Base-by-base conservation (phyloP, 2,888 invertebrate genomes). In the Drosophila acutilabella region DNA sequence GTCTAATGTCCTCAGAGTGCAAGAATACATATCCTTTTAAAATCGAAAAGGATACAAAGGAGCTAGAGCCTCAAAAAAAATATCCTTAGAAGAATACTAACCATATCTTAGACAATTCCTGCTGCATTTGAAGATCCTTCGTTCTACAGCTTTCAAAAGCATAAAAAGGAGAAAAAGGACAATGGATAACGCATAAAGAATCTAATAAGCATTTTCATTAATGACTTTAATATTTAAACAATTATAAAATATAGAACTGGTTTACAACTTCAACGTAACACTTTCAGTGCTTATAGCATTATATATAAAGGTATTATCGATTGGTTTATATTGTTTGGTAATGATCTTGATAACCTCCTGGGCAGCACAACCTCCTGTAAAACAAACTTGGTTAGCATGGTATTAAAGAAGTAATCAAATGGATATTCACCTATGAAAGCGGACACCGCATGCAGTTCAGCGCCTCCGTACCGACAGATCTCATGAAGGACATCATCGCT, bases 261-360 rank as follows among this genome's bases (percentile, higher is more conserved):
- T 70, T 94, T 94, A 97, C 91, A 97, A 94, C 89, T 94, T 95
- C 92, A 96, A 97, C 51, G 96, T 96, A 48, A 95, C 95, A 58
- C 97, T 96, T 79, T 96, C 97, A 58, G 97, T 96, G 68, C 96
- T 96, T 81, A 98, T 97, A 53, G 97, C 98, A 93, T 99, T 98
- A 93, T 98, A 98, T 80, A 99, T 95, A 92, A 97, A 97, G 0
- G 97, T 98, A 93, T 99, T 99, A 92, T 98, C 96, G 62, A 99
- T 94, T 40, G 99, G 99, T 89, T 98, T 97, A 93, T 98, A 99
- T 93, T 99, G 99, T 89, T 95, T 95, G 2, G 99, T 99, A 60
- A 99, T 94, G 64, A 99, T 93, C 93, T 99, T 99, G 75, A 99
- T 98, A 4, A 96, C 96, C 93, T 99, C 99, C 90, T 99, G 99